phyloP scores from a whole-genome alignment of 2,113 vertebrate species.

The Phodopus roborovskii region DNA sequence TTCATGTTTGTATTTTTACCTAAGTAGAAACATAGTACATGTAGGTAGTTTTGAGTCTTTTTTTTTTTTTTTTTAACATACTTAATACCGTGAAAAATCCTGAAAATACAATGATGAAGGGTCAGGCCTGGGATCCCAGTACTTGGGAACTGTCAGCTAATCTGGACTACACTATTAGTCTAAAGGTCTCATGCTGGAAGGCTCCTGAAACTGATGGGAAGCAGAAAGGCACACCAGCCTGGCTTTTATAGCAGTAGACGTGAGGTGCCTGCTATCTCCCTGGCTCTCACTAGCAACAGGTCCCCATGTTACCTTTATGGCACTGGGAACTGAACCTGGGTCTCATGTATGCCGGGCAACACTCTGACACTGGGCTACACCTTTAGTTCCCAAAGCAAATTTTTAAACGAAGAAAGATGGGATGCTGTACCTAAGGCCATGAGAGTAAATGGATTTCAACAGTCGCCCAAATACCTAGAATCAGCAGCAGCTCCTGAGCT shows the following conservation, averaged over 20 bases:
- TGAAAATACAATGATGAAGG: background rate
- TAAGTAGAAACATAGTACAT: background rate
- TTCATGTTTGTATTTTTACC: background rate
- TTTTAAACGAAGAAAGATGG: background rate
- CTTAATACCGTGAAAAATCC: background rate
- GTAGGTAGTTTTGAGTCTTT: background rate
- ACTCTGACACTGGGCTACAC: too few species aligned
- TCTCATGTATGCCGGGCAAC: background rate
- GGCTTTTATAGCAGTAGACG: rapidly evolving
- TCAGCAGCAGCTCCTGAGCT: conserved; percentile 97
- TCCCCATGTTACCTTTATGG: background rate
- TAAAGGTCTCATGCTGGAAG: background rate
- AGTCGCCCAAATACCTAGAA: conserved; percentile 88
- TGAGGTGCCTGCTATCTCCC: background rate
- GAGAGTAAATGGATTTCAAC: background rate
- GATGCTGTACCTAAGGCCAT: background rate
- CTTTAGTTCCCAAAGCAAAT: background rate
- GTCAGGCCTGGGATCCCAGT: background rate
- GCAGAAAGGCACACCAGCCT: rapidly evolving
- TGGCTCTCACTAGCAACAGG: background rate
- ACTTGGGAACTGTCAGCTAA: background rate
- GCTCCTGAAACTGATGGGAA: background rate
- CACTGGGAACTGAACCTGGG: background rate
- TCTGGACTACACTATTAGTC: background rate
- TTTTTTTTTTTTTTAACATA: background rate